Evolutionary conservation across 2,113 vertebrate genomes (phyloP).

Genomic region (Seriola dumerili): DNA sequence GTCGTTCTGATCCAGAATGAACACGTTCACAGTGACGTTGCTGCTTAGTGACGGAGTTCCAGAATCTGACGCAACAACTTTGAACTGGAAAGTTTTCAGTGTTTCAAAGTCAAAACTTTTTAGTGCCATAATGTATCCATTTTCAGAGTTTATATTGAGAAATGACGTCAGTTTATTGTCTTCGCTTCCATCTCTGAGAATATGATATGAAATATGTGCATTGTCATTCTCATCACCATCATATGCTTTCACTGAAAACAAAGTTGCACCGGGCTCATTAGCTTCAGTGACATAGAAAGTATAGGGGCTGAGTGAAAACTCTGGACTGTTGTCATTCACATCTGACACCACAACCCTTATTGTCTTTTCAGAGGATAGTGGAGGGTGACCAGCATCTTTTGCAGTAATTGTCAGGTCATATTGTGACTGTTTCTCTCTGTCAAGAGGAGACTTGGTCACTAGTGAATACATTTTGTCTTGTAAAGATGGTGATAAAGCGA

Average conservation of each 20-base stretch:
- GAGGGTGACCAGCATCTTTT: slow-evolving; percentile 63
- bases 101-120: slow-evolving; percentile 70
- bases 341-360: slow-evolving; percentile 64
- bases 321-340: slow-evolving; percentile 75
- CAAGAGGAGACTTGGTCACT: slow-evolving; percentile 53
- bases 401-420: slow-evolving; percentile 66
- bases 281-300: slow-evolving; percentile 54
- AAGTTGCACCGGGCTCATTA: slow-evolving; percentile 26
- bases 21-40: slow-evolving; percentile 62
- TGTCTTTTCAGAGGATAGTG: slow-evolving; percentile 57
- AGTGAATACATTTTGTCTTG: slow-evolving; percentile 70
- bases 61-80: slow-evolving; percentile 71
- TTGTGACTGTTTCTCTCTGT: slow-evolving; percentile 73
- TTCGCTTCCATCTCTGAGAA: slow-evolving; percentile 13
- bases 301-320: slow-evolving; percentile 62
- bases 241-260: slow-evolving; percentile 69
- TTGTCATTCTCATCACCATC: slow-evolving; percentile 67
- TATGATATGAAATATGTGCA: slow-evolving; percentile 59
- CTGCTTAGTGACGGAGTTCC: slow-evolving; percentile 64
- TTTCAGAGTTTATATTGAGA: slow-evolving; percentile 45
- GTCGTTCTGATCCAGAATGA: slow-evolving; percentile 63
- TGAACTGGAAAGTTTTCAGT: slow-evolving; percentile 59
- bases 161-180: slow-evolving; percentile 26
- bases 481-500: slow-evolving; percentile 50
- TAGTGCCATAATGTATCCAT: slow-evolving; percentile 60